Conservation (phyloP, 2,888 invertebrate species). For the Phorcus lineatus region DNA sequence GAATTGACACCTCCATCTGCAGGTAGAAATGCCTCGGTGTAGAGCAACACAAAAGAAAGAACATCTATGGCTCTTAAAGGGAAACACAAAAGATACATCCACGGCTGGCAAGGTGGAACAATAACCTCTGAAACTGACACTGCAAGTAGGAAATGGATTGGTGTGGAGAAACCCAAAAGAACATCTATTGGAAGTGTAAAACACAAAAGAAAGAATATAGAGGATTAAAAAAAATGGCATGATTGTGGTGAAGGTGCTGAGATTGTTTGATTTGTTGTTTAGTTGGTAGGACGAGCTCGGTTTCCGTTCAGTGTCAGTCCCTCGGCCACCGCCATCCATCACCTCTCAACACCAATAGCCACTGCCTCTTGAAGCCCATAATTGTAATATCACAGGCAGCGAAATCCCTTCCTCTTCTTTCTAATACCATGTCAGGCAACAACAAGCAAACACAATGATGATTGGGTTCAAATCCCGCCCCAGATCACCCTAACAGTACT, state of each 20-base stretch:
- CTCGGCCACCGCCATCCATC: background rate
- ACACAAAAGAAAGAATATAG: background rate
- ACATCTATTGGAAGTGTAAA: background rate
- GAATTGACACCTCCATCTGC: background rate
- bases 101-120: too few species aligned
- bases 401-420: constrained; percentile 3
- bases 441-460: background rate
- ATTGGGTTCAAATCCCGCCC: background rate
- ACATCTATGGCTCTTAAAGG: too few species aligned
- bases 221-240: background rate
- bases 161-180: too few species aligned
- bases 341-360: background rate
- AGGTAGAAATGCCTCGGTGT: background rate
- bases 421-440: background rate
- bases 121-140: too few species aligned
- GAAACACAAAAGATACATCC: too few species aligned
- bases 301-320: background rate
- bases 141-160: too few species aligned
- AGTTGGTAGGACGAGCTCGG: background rate
- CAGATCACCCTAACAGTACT: background rate
- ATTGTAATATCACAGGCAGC: background rate
- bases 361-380: background rate
- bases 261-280: background rate
- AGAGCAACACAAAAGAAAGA: too few species aligned
- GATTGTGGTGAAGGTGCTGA: background rate